Percentiles rank a stretch among this genome's conserved stretches.
Evolutionary conservation across 1,140 invertebrate species (phyloP).

Genomic region (Lepidostoma basale): DNA sequence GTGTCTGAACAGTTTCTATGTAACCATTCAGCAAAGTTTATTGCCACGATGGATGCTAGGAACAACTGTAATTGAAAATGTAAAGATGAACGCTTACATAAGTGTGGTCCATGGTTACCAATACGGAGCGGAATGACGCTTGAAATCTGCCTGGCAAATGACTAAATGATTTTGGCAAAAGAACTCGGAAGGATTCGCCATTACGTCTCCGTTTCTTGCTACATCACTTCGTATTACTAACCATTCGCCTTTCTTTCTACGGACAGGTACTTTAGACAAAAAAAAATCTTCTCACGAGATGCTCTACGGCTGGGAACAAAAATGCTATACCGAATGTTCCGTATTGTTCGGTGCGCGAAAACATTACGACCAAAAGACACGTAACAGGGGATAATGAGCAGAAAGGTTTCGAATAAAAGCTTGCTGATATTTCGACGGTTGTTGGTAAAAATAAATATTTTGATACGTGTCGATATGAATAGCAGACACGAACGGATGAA

Average conservation of each 20-base stretch:
- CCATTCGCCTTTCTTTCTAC: background rate
- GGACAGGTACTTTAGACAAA: background rate
- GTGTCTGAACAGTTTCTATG: too few species aligned
- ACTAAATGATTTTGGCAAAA: background rate
- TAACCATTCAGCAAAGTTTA: too few species aligned
- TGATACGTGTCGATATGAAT: background rate
- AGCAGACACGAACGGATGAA: background rate
- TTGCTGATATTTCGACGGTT: too few species aligned
- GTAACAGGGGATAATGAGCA: too few species aligned
- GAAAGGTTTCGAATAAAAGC: too few species aligned
- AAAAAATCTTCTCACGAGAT: slow-evolving; percentile 8
- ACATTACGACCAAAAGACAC: too few species aligned
- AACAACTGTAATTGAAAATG: too few species aligned
- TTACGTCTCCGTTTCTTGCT: background rate
- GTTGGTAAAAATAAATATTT: background rate
- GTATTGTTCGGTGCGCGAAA: too few species aligned
- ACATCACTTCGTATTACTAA: background rate
- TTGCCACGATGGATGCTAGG: too few species aligned
- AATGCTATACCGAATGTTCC: slow-evolving; percentile 3
- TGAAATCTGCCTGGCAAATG: background rate
- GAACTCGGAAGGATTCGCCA: background rate
- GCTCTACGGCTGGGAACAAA: slow-evolving; percentile 9
- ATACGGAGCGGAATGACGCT: too few species aligned
- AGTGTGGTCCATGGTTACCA: too few species aligned
- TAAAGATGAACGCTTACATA: too few species aligned